phyloP scores from a whole-genome alignment of 1,140 invertebrate species.

The Hydropsyche tenuis region DNA sequence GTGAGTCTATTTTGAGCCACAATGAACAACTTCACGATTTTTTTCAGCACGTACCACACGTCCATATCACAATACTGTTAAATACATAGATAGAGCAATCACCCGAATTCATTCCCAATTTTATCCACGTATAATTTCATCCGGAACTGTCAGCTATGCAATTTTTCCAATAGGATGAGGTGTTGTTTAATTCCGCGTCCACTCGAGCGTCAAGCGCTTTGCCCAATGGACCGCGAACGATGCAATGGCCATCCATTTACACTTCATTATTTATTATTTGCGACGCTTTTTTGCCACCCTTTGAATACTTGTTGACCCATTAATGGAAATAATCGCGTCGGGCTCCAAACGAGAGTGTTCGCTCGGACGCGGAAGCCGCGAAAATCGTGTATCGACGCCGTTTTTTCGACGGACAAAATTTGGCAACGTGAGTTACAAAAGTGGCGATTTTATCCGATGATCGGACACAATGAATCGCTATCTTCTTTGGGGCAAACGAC shows the following conservation, averaged over 20 bases:
- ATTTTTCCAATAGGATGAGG: conserved; percentile 10
- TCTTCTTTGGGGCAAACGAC: conserved; percentile 29
- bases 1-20: too few relatives aligned
- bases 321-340: too few relatives aligned
- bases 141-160: too few relatives aligned
- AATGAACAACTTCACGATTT: too few relatives aligned
- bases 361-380: too few relatives aligned
- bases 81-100: too few relatives aligned
- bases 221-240: conserved; percentile 31
- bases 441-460: conserved; percentile 19
- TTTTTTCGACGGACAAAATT: too few relatives aligned
- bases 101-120: not conserved
- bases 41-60: too few relatives aligned
- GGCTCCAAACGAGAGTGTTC: too few relatives aligned
- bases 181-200: conserved; percentile 34
- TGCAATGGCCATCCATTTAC: conserved; percentile 38
- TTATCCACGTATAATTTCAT: not conserved
- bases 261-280: conserved; percentile 41
- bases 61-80: too few relatives aligned
- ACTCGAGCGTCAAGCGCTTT: conserved; percentile 26
- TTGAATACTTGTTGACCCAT: too few relatives aligned
- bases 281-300: conserved; percentile 13
- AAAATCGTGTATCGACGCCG: too few relatives aligned
- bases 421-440: not conserved
- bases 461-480: conserved; percentile 25